A percentile compares a stretch with the other conserved stretches of the same genome.
Evolutionary conservation across 2,888 invertebrate genomes (phyloP).

Genomic region (Liopterus haemorrhoidalis): DNA sequence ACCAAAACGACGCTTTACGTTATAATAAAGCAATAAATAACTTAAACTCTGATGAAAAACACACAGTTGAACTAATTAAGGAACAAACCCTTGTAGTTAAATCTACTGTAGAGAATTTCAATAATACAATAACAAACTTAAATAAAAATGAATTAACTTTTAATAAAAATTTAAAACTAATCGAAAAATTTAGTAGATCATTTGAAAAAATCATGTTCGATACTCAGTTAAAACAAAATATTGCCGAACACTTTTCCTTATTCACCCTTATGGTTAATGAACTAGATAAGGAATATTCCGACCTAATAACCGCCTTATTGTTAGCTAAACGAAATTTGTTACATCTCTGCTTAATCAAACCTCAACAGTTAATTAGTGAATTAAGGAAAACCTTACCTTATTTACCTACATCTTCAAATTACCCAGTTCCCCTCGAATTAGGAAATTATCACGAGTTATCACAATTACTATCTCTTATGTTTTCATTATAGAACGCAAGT

Average conservation of each 20-base stretch:
- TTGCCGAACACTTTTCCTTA: conserved; percentile 26
- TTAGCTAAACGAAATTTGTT: conserved; percentile 24
- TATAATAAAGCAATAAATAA: conserved; percentile 24
- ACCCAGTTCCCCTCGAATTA: conserved; percentile 21
- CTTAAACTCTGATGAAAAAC: no score
- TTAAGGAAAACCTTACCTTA: no score
- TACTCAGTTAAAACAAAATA: conserved; percentile 22
- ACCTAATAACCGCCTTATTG: conserved; percentile 18
- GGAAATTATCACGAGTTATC: conserved; percentile 22
- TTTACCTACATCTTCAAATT: no score
- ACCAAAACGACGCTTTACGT: conserved; percentile 26
- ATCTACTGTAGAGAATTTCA: conserved; percentile 24
- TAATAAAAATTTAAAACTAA: conserved; percentile 22
- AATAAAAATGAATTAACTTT: conserved; percentile 21
- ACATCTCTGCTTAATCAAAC: conserved; percentile 26
- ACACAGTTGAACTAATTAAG: conserved; percentile 8
- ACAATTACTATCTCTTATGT: conserved; percentile 18
- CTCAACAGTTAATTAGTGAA: no score
- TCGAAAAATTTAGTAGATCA: no score
- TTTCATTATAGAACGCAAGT: conserved; percentile 23
- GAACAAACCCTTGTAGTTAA: conserved; percentile 13
- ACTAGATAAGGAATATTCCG: no score
- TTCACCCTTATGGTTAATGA: no score
- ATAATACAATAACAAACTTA: no score
- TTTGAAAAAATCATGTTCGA: conserved; percentile 20